Evolutionary conservation across 2,797 vertebrate genomes (phyloP).

Genomic region (Tokudaia tokunoshimensis): DNA sequence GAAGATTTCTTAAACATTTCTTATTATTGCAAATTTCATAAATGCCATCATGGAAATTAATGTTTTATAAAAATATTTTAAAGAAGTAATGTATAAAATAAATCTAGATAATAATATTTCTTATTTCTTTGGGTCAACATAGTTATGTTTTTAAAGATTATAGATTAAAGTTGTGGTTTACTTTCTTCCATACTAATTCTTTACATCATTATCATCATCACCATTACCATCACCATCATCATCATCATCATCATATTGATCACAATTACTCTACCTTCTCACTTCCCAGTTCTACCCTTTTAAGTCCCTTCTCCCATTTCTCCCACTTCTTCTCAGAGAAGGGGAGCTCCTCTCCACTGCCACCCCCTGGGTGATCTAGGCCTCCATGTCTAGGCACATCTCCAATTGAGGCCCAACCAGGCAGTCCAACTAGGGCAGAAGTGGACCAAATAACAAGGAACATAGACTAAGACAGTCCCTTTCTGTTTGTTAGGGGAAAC

Average conservation of each 20-base stretch:
- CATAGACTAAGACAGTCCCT: background rate
- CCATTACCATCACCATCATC: too few relatives aligned
- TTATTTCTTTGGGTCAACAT: background rate
- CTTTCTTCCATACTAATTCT: background rate
- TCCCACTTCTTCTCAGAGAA: background rate
- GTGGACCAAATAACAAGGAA: background rate
- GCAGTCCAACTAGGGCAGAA: background rate
- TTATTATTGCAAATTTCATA: background rate
- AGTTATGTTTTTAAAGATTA: background rate
- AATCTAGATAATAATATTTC: background rate
- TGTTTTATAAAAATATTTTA: background rate
- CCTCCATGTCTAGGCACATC: background rate
- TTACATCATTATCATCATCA: too few relatives aligned
- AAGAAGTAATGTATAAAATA: background rate
- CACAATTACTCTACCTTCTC: background rate
- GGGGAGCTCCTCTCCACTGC: fast-evolving
- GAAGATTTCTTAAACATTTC: background rate
- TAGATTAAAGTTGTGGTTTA: background rate
- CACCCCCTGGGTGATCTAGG: background rate
- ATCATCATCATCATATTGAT: background rate
- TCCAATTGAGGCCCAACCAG: background rate
- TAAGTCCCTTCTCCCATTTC: background rate
- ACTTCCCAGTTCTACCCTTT: background rate
- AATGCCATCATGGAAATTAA: background rate
- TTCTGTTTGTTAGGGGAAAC: background rate